These are phyloP conservation scores for Saimiri boliviensis DNA, from an alignment of 2,113 vertebrate genomes.

Conservation along the genomic window DNA sequence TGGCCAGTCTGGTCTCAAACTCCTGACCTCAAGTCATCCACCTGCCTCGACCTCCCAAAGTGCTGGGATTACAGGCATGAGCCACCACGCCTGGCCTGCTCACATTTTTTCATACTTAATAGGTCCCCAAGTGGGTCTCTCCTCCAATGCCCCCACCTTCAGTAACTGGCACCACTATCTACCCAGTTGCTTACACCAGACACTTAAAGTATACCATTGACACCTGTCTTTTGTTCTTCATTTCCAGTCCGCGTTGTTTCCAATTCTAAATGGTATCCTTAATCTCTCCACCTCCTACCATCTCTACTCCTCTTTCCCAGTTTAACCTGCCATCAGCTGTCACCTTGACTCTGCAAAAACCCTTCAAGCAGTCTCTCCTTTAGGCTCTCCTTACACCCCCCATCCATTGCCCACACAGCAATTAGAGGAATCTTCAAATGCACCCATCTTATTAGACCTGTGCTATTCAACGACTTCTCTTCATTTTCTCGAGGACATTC, in stretches of 20 bases:
- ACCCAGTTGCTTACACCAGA: background rate
- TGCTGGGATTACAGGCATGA: background rate
- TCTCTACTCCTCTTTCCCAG: background rate
- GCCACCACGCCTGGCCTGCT: background rate
- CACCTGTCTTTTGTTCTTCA: background rate
- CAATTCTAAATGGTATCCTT: background rate
- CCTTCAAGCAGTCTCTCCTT: background rate
- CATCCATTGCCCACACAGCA: background rate
- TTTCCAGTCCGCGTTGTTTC: background rate
- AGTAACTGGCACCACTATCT: no score
- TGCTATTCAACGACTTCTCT: background rate
- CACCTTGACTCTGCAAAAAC: background rate
- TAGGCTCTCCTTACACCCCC: background rate
- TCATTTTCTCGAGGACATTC: background rate
- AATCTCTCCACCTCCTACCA: background rate
- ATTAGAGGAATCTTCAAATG: background rate
- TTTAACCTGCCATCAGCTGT: background rate
- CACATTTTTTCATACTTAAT: no score
- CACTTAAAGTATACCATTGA: background rate
- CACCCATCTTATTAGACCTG: background rate
- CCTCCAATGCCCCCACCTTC: no score
- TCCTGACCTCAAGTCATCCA: background rate
- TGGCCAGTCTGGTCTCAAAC: background rate
- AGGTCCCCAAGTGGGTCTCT: no score
- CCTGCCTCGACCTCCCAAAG: background rate